A percentile compares a stretch with the other conserved stretches of the same genome.
Conservation (phyloP, 2,797 vertebrate species). For the Falco novaeseelandiae region DNA sequence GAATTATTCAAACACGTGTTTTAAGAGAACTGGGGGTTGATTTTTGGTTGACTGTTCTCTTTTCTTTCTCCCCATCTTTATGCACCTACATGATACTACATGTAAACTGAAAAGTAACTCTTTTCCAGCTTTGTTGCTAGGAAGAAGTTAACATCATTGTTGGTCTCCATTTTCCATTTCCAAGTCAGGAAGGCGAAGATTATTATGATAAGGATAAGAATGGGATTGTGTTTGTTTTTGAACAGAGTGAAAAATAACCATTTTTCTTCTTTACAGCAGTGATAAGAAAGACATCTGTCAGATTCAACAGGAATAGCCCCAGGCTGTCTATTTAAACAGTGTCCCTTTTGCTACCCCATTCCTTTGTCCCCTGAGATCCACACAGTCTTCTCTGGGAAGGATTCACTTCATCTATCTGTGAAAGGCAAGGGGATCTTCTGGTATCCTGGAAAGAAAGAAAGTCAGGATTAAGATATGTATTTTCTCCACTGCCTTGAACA, state of each 20-base stretch:
- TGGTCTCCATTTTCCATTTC: neutral
- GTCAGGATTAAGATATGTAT: neutral
- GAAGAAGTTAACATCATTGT: neutral
- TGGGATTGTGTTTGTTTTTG: neutral
- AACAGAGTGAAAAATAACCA: neutral
- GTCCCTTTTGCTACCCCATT: neutral
- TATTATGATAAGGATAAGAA: neutral
- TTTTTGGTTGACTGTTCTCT: neutral
- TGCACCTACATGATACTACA: neutral
- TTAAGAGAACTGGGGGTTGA: neutral
- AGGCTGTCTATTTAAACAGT: neutral
- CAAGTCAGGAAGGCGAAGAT: neutral
- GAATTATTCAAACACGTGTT: neutral
- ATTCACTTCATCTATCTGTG: neutral
- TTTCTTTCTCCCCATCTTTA: neutral
- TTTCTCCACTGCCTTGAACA: neutral
- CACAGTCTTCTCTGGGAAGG: neutral
- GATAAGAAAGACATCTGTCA: neutral
- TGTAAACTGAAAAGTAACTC: neutral
- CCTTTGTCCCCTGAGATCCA: neutral
- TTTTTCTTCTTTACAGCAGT: neutral
- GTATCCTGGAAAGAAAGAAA: neutral
- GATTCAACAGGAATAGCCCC: neutral
- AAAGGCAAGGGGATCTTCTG: neutral
- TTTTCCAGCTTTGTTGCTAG: neutral